These are phyloP conservation scores for Carduelis carduelis DNA, from an alignment of 2,797 vertebrate genomes.

Conservation along the genomic window DNA sequence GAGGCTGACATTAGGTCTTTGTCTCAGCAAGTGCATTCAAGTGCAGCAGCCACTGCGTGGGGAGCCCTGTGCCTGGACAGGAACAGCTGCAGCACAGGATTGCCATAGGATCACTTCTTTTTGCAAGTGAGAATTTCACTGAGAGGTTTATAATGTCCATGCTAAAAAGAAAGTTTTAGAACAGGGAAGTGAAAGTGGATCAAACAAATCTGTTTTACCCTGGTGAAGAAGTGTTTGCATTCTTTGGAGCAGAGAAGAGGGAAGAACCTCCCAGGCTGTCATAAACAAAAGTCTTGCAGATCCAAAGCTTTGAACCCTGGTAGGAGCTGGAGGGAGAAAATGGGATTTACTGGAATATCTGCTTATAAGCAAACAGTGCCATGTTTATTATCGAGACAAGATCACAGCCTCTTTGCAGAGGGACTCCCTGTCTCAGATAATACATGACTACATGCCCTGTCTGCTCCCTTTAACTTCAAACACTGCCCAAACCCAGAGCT, in stretches of 20 bases:
- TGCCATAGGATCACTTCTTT: neutral
- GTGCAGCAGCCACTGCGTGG: neutral
- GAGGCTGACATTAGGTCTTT: conserved; percentile 7
- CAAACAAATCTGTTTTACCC: neutral
- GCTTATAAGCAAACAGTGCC: neutral
- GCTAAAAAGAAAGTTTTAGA: neutral
- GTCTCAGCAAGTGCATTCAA: neutral
- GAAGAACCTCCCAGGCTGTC: neutral
- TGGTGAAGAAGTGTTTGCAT: neutral
- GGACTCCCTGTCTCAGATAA: neutral
- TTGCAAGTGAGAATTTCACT: neutral
- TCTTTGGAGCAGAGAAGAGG: neutral
- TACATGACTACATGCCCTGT: neutral
- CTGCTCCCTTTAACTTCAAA: neutral
- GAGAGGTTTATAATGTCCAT: neutral
- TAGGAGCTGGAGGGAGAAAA: neutral
- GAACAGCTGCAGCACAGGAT: neutral
- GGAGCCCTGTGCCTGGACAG: neutral
- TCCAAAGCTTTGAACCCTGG: neutral
- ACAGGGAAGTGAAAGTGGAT: neutral
- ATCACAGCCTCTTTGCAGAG: neutral
- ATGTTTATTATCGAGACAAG: neutral
- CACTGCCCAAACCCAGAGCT: neutral
- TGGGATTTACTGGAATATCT: neutral
- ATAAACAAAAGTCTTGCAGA: neutral